phyloP scores from a whole-genome alignment of 2,113 vertebrate species.

The Alaudala cheleensis region DNA sequence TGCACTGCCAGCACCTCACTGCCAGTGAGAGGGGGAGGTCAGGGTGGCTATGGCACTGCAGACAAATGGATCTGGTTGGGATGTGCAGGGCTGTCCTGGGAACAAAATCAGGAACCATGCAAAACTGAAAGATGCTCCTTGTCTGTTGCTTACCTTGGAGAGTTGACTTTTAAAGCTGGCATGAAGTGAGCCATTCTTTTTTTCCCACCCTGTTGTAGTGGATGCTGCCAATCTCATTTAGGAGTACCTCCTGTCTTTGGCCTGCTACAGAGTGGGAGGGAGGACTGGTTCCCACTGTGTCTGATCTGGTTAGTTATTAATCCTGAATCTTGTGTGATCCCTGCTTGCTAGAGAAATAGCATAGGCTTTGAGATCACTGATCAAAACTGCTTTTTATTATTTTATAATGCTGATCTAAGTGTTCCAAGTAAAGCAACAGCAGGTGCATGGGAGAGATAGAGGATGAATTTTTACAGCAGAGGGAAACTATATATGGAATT shows the following conservation, averaged over 20 bases:
- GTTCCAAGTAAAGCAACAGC: not conserved
- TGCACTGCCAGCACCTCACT: not conserved
- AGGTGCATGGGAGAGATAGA: not conserved
- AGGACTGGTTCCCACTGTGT: not conserved
- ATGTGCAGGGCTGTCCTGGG: not conserved
- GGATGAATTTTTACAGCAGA: not conserved
- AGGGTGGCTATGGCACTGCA: not conserved
- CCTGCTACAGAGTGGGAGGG: not conserved
- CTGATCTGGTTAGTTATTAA: not conserved
- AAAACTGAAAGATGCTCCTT: not conserved
- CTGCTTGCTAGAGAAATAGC: not conserved
- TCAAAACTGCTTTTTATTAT: not conserved
- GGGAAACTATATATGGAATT: not conserved
- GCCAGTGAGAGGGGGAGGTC: accelerated
- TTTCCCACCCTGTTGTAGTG: not conserved
- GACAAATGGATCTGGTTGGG: not conserved
- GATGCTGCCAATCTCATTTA: not conserved
- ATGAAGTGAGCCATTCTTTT: not conserved
- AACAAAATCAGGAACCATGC: not conserved
- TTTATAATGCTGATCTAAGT: not conserved
- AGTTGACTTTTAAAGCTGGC: not conserved
- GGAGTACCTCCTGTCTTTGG: not conserved
- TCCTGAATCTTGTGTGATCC: not conserved
- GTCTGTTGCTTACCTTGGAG: not conserved
- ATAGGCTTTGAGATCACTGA: not conserved